Percentiles rank a stretch among this genome's conserved stretches.
phyloP scores from a whole-genome alignment of 2,888 invertebrate species.

The Lomographa bimaculata region DNA sequence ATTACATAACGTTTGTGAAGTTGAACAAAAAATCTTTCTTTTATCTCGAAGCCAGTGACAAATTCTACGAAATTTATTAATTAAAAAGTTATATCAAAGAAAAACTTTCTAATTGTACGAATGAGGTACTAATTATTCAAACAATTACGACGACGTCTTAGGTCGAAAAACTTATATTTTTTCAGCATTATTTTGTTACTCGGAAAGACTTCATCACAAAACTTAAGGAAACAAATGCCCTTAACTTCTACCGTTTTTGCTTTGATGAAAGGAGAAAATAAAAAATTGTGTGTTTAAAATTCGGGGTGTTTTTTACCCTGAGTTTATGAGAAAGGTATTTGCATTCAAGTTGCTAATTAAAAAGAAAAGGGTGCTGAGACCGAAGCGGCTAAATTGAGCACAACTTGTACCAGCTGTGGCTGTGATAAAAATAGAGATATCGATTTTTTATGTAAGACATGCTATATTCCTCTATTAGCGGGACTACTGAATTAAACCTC shows the following conservation, averaged over 20 bases:
- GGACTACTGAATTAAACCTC: too few relatives aligned
- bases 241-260: conserved; percentile 51
- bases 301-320: conserved; percentile 46
- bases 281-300: conserved; percentile 53
- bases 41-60: conserved; percentile 20
- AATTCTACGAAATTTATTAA: conserved; percentile 44
- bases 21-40: conserved; percentile 17
- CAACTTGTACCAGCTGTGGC: not conserved
- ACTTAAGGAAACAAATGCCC: conserved; percentile 69
- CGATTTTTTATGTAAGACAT: too few relatives aligned
- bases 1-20: conserved; percentile 16
- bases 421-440: not conserved
- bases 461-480: too few relatives aligned
- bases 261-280: conserved; percentile 53
- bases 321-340: conserved; percentile 60
- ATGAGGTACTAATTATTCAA: conserved; percentile 74
- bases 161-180: conserved; percentile 55
- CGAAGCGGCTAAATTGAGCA: conserved; percentile 7
- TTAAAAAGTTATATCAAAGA: conserved; percentile 52
- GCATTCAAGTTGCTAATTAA: conserved; percentile 61
- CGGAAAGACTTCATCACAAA: conserved; percentile 68
- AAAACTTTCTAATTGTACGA: conserved; percentile 59
- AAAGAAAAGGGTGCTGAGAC: conserved; percentile 38
- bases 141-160: conserved; percentile 62
- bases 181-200: conserved; percentile 53